These are phyloP conservation scores for Caenorhabditis plicata DNA, from an alignment of 2,888 invertebrate genomes.

Conservation along the genomic window DNA sequence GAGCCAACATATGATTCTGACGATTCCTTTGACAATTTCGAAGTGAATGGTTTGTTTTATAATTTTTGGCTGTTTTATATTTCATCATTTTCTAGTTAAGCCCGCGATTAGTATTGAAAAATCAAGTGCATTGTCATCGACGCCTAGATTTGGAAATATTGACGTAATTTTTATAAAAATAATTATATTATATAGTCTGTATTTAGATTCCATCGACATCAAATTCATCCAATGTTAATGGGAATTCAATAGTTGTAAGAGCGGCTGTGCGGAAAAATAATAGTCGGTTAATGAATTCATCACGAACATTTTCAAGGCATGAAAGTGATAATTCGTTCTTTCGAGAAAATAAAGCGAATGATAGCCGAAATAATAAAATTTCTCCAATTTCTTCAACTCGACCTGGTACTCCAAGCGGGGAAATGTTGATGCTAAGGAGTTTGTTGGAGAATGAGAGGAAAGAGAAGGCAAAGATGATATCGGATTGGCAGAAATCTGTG, in stretches of 20 bases:
- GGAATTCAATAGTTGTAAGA: background rate
- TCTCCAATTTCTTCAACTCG: constrained; percentile 4
- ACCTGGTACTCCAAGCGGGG: constrained; percentile 19
- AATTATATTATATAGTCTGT: too few species aligned
- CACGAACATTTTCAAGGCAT: background rate
- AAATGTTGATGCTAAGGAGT: constrained; percentile 23
- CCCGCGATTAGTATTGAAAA: too few species aligned
- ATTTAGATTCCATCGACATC: background rate
- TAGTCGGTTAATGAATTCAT: too few species aligned
- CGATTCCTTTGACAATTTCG: constrained; percentile 22
- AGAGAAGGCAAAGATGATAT: constrained; percentile 7
- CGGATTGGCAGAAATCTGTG: constrained; percentile 17
- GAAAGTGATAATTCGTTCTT: constrained; percentile 12
- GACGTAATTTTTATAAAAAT: too few species aligned
- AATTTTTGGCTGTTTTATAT: too few species aligned
- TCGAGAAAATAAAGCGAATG: background rate
- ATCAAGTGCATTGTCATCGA: too few species aligned
- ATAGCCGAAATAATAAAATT: background rate
- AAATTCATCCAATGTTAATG: background rate
- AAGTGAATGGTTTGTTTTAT: too few species aligned
- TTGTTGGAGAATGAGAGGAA: constrained; percentile 22
- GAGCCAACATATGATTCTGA: constrained; percentile 22
- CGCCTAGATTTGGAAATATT: too few species aligned
- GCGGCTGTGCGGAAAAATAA: background rate
- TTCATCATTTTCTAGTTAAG: too few species aligned